Evolutionary conservation across 2,888 invertebrate species (phyloP).

Genomic region (Liodrosophila aerea): DNA sequence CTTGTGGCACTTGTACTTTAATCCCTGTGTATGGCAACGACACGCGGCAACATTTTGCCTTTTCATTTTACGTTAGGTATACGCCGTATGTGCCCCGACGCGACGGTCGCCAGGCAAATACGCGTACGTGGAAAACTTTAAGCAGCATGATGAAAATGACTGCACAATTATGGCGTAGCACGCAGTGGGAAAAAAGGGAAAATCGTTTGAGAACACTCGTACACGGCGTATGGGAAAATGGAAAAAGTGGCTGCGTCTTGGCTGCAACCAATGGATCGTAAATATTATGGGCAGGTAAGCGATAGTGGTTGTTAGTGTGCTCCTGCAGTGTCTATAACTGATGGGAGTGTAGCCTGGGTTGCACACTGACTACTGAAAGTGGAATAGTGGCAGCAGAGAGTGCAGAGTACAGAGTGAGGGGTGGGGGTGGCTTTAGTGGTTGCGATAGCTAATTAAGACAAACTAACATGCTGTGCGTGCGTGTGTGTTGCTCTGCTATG

Average conservation of each 20-base stretch:
- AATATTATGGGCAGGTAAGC: slow-evolving; percentile 53
- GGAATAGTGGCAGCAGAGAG: slow-evolving; percentile 29
- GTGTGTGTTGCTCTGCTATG: slow-evolving; percentile 17
- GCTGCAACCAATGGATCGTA: slow-evolving; percentile 70
- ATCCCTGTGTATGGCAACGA: slow-evolving; percentile 24
- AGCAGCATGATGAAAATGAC: slow-evolving; percentile 57
- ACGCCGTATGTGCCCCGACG: slow-evolving; percentile 33
- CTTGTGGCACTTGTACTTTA: slow-evolving; percentile 45
- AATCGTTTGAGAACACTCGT: slow-evolving; percentile 6
- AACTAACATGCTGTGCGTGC: slow-evolving; percentile 55
- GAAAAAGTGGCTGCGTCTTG: slow-evolving; percentile 31
- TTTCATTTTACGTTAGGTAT: slow-evolving; percentile 63
- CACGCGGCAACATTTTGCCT: slow-evolving; percentile 49
- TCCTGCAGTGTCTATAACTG: slow-evolving; percentile 34
- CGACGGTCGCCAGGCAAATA: slow-evolving; percentile 28
- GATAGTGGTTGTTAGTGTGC: slow-evolving; percentile 36
- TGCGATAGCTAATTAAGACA: slow-evolving; percentile 73
- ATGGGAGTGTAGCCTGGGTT: slow-evolving; percentile 33
- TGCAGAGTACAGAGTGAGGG: too few species aligned
- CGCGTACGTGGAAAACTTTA: slow-evolving; percentile 60
- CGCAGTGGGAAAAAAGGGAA: slow-evolving; percentile 2
- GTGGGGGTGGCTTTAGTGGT: slow-evolving; percentile 11
- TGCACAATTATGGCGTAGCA: slow-evolving; percentile 63
- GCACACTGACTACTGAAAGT: slow-evolving; percentile 23
- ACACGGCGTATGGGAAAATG: slow-evolving; percentile 26